Percentiles rank a stretch among this genome's conserved stretches.
These are phyloP conservation scores for Cremastinae sp. DNA, from an alignment of 2,888 invertebrate genomes.

Conservation along the genomic window DNA sequence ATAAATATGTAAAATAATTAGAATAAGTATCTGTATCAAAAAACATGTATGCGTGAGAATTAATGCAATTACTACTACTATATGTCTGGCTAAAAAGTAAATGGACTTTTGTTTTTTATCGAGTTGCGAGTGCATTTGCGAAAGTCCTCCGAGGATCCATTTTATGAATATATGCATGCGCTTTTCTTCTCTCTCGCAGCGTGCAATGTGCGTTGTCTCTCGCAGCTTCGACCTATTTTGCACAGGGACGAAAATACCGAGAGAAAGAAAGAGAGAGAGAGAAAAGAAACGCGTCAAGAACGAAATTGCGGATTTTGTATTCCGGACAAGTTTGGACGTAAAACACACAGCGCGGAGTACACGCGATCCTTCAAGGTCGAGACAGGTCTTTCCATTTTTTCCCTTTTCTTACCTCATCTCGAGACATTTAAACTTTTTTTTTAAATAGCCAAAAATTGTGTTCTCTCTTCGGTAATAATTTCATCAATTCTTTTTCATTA, in stretches of 20 bases:
- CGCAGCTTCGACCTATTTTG: conserved; percentile 28
- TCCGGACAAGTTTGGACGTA: conserved; percentile 51
- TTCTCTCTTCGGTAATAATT: neutral
- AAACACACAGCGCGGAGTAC: neutral
- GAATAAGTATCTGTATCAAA: too few species aligned
- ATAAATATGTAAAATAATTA: too few species aligned
- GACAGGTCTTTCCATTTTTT: conserved; percentile 44
- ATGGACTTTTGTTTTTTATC: too few species aligned
- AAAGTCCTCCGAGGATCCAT: too few species aligned
- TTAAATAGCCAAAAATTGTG: neutral
- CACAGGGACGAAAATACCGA: conserved; percentile 42
- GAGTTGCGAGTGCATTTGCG: too few species aligned
- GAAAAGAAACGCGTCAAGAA: too few species aligned
- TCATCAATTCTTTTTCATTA: too few species aligned
- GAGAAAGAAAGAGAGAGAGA: conserved; percentile 12
- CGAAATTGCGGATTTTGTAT: conserved; percentile 55
- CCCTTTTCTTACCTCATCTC: neutral
- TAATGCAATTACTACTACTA: neutral
- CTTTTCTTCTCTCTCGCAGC: conserved; percentile 3
- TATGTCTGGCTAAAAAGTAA: too few species aligned
- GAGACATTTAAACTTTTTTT: too few species aligned
- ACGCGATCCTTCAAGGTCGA: conserved; percentile 57
- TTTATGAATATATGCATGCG: neutral
- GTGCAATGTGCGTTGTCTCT: conserved; percentile 2
- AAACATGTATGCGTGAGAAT: too few species aligned